phyloP scores from a whole-genome alignment of 2,113 vertebrate species.

The Dicaeum eximium region DNA sequence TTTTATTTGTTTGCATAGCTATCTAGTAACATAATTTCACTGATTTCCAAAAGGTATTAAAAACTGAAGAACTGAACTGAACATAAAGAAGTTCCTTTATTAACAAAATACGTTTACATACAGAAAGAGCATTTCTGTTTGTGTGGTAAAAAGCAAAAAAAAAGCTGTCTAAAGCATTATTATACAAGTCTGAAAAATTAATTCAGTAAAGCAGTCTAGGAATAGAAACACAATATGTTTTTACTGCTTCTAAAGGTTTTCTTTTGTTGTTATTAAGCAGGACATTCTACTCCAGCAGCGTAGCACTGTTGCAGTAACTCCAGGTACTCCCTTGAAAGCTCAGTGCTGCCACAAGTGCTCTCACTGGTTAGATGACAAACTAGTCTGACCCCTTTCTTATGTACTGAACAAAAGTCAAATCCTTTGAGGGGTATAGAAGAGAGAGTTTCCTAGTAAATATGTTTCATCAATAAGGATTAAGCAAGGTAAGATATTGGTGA shows the following conservation, averaged over 20 bases:
- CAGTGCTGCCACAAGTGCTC: not conserved
- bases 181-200: not conserved
- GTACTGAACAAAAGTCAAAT: not conserved
- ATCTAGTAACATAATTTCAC: not conserved
- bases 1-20: not conserved
- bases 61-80: not conserved
- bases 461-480: not conserved
- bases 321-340: not conserved
- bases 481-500: not conserved
- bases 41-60: not conserved
- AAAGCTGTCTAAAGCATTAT: not conserved
- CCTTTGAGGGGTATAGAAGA: not conserved
- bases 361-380: not conserved
- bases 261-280: not conserved
- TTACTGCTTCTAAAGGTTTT: not conserved
- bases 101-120: not conserved
- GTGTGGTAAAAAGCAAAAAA: not conserved
- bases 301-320: not conserved
- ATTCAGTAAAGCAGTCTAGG: not conserved
- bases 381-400: not conserved
- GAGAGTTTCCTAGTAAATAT: not conserved
- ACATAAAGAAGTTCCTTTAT: not conserved
- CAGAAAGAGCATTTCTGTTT: not conserved
- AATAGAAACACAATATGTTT: not conserved
- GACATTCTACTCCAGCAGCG: accelerated